These are phyloP conservation scores for Falcunculus frontatus DNA, from an alignment of 2,113 vertebrate species.

Conservation along the genomic window DNA sequence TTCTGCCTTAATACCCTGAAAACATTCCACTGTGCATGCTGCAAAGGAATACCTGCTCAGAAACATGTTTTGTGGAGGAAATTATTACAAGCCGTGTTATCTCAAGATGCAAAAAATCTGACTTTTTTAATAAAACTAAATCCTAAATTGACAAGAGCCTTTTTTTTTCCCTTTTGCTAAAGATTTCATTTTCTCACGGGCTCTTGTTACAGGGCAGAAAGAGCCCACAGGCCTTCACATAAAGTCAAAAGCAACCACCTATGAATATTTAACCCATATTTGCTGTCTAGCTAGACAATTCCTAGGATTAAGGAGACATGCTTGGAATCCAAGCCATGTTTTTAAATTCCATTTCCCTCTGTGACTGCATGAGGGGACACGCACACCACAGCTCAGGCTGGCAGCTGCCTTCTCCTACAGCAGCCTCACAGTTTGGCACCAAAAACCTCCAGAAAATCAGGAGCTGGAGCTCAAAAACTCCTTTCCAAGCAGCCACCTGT, in stretches of 20 bases:
- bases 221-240: neutral
- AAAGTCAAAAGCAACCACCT: neutral
- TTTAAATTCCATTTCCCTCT: neutral
- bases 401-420: neutral
- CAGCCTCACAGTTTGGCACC: neutral
- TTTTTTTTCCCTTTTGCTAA: neutral
- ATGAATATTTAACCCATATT: neutral
- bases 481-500: neutral
- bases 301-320: neutral
- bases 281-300: neutral
- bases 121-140: neutral
- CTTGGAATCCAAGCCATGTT: neutral
- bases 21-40: neutral
- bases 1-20: neutral
- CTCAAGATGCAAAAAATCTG: neutral
- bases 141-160: neutral
- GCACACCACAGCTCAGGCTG: fast-evolving
- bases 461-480: neutral
- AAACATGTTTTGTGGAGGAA: neutral
- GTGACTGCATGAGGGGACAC: neutral
- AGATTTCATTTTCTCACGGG: neutral
- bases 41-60: neutral
- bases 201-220: neutral
- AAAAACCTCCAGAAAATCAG: neutral
- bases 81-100: neutral